Base-by-base conservation (phyloP, 2,797 vertebrate genomes). In the Crenichthys baileyi region DNA sequence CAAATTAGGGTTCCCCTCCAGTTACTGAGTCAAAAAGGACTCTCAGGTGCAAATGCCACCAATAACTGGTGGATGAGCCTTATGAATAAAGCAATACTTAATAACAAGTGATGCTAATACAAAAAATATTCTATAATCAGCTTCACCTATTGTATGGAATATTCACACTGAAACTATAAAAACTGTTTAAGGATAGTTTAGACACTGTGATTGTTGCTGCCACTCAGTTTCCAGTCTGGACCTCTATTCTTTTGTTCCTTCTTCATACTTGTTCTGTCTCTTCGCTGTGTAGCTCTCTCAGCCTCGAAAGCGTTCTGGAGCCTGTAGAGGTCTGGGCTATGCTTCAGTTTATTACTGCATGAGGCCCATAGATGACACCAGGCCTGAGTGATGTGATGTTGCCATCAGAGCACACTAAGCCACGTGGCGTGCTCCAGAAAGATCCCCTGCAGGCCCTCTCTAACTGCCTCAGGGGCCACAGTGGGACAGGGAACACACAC, bases 331-430 rank as follows among this genome's bases (percentile, higher is more conserved):
- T 89, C 83, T 87, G 84, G 91, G 89, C 89, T 82, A 70, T 1
- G 44, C 83, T 84, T 94, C 79, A 88, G 79, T 90, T 90, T 87
- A 89, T 92, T 90, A 26, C 88, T 79, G 86, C 90, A 89, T 86
- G 80, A 88, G 79, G 84, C 79, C 77, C 84, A 83, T 86, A 89
- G 89, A 93, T 91, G 94, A 93, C 92, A 94, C 91, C 89, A 88
- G 91, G 90, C 88, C 79, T 70, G 87, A 90, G 91, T 93, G 92
- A 93, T 81, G 87, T 89, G 89, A 89, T 85, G 83, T 80, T 87
- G 89, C 83, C 88, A 85, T 92, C 89, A 85, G 90, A 85, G 90
- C 20, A 56, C 82, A 89, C 85, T 90, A 90, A 93, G 90, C 86
- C 72, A 87, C 63, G 87, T 91, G 90, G 89, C 89, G 84, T 82